Evolutionary conservation across 2,888 invertebrate genomes (phyloP).

Genomic region (Chalcis sispes): DNA sequence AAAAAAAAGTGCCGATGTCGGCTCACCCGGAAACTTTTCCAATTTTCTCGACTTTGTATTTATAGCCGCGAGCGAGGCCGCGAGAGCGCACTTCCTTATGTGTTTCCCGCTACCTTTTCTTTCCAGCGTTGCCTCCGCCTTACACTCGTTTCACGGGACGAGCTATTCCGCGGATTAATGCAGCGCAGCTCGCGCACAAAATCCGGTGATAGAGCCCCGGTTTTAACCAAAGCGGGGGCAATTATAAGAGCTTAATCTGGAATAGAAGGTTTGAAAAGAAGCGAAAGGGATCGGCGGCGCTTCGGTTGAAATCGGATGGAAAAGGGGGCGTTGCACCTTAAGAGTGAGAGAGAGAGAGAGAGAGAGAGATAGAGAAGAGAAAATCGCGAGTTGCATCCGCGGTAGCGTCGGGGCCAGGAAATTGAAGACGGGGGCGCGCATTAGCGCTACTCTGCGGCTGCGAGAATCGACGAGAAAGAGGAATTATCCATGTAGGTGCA

Average conservation of each 20-base stretch:
- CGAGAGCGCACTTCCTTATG: conserved; percentile 30
- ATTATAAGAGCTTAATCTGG: no score
- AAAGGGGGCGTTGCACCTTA: no score
- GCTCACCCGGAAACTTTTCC: conserved; percentile 65
- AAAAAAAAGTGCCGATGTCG: conserved; percentile 54
- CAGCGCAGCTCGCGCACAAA: no score
- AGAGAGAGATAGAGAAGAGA: conserved; percentile 16
- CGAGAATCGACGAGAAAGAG: conserved; percentile 52
- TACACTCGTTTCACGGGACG: conserved; percentile 38
- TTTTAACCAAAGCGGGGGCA: no score
- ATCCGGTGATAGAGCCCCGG: no score
- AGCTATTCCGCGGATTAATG: no score
- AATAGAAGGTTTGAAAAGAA: no score
- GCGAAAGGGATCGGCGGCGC: no score
- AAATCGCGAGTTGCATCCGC: conserved; percentile 46
- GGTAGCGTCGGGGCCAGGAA: conserved; percentile 38
- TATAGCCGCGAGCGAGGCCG: conserved; percentile 61
- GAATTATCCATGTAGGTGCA: conserved; percentile 47
- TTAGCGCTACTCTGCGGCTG: not conserved
- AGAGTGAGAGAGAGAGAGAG: conserved; percentile 21
- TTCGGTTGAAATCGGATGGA: no score
- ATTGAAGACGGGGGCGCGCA: conserved; percentile 41
- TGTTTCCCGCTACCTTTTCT: conserved; percentile 38
- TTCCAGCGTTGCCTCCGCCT: not conserved
- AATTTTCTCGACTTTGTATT: conserved; percentile 69